Base-by-base conservation (phyloP, 2,797 vertebrate species). In the Phalloptychus januarius region DNA sequence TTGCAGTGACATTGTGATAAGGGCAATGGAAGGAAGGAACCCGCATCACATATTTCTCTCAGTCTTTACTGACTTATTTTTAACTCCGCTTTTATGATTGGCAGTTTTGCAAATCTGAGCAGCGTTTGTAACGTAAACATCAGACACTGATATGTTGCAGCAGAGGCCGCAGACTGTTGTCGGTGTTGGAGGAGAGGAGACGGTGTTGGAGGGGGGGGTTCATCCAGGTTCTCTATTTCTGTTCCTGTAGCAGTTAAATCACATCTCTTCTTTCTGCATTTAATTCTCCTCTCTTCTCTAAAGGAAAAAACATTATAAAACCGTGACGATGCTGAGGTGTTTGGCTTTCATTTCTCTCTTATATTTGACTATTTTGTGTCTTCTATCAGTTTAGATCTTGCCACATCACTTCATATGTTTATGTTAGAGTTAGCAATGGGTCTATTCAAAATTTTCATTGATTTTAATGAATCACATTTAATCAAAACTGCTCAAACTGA, bases 161-260 rank as follows among this genome's bases (percentile, higher is more conserved):
- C 25, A 33, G 31, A 79, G 38, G 81, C 71, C 16, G 72, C 67
- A 79, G 67, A 72, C 67, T 87, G 79, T 83, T 65, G 82, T 45
- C 74, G 80, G 88, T 71, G 80, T 46, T 78, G 85, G 90, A 88
- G 92, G 87, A 86, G 72, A 85, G 89, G 86, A 82, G 74, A 45
- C 44, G 46, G 40, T 75, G 75, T 72, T 31, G 76, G 79, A 82
- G 83, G 85, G 85, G 67, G 56, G 79, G 86, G 84, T 58, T 58
- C 4, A 81, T 71, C 81, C 82, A 85, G 76, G 74, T 61, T 79
- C 23, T 75, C 58, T 28, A 65, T 73, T 74, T 82, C 73, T 85
- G 82, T 74, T 85, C 75, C 74, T 61, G 48, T 80, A 28, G 67
- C 25, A 42, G 40, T n/a, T 86, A 78, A 90, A 79, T 91, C 76